These are phyloP conservation scores for Arizona elegans DNA, from an alignment of 2,113 vertebrate genomes.

Conservation along the genomic window DNA sequence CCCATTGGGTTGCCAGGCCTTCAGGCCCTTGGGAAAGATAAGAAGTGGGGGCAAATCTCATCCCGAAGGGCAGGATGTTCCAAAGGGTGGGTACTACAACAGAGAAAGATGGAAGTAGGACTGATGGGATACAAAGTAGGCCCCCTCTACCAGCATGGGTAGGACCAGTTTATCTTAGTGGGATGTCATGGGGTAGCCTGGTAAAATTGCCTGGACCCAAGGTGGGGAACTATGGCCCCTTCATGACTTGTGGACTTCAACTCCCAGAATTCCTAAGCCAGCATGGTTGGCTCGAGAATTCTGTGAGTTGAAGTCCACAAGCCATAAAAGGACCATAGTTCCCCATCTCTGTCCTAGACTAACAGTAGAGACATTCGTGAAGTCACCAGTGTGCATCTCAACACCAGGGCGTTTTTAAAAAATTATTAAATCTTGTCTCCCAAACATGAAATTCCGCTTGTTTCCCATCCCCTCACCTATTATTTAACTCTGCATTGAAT, in stretches of 20 bases:
- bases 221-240: too few species aligned
- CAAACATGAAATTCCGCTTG: neutral
- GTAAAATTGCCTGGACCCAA: neutral
- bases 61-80: neutral
- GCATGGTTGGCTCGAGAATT: too few species aligned
- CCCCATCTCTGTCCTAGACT: neutral
- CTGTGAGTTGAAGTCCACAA: too few species aligned
- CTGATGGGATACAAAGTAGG: too few species aligned
- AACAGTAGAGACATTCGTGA: neutral
- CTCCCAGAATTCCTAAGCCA: neutral
- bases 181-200: neutral
- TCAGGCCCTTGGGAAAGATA: neutral
- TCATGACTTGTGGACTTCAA: neutral
- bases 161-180: too few species aligned
- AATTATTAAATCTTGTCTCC: neutral
- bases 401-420: accelerated
- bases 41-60: neutral
- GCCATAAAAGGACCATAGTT: too few species aligned
- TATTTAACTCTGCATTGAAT: too few species aligned
- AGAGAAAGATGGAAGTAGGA: neutral
- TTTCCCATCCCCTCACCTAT: neutral
- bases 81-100: neutral
- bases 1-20: neutral
- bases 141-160: too few species aligned
- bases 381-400: neutral